A percentile compares a stretch with the other conserved stretches of the same genome.
Conservation (phyloP, 1,140 invertebrate species). For the Microvelia longipes region DNA sequence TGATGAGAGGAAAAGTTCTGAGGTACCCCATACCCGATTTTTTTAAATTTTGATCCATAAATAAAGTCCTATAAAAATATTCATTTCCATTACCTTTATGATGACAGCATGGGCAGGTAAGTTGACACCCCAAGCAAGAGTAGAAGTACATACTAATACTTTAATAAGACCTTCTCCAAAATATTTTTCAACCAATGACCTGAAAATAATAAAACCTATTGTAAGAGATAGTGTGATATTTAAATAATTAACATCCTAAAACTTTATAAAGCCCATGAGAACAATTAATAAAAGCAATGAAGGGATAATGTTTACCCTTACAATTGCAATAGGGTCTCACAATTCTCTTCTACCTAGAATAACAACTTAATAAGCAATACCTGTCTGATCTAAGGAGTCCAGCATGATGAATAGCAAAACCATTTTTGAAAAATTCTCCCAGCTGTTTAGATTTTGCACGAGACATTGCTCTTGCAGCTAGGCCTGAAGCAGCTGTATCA, state of each 20-base stretch:
- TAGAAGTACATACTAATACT: conserved; percentile 92
- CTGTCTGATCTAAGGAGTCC: conserved; percentile 78
- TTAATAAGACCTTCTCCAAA: conserved; percentile 80
- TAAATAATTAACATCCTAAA: not conserved
- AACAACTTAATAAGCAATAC: too few species aligned
- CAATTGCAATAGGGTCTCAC: too few species aligned
- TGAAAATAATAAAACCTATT: conserved; percentile 28
- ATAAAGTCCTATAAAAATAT: too few species aligned
- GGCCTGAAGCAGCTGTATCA: conserved; percentile 35
- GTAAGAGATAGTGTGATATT: not conserved
- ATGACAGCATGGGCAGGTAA: conserved; percentile 94
- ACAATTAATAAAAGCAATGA: too few species aligned
- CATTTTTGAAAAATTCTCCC: conserved; percentile 64
- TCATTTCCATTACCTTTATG: conserved; percentile 83
- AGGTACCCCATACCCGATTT: too few species aligned
- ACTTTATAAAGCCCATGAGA: too few species aligned
- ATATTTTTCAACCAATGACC: conserved; percentile 72
- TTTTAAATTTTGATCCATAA: too few species aligned
- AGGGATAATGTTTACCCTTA: too few species aligned
- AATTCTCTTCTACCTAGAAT: too few species aligned
- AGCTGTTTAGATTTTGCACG: conserved; percentile 62
- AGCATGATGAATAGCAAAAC: conserved; percentile 93
- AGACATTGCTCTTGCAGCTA: conserved; percentile 44
- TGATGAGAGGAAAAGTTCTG: too few species aligned
- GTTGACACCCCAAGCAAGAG: conserved; percentile 98